phyloP scores from a whole-genome alignment of 2,888 invertebrate species.

The Leucophenga montana region DNA sequence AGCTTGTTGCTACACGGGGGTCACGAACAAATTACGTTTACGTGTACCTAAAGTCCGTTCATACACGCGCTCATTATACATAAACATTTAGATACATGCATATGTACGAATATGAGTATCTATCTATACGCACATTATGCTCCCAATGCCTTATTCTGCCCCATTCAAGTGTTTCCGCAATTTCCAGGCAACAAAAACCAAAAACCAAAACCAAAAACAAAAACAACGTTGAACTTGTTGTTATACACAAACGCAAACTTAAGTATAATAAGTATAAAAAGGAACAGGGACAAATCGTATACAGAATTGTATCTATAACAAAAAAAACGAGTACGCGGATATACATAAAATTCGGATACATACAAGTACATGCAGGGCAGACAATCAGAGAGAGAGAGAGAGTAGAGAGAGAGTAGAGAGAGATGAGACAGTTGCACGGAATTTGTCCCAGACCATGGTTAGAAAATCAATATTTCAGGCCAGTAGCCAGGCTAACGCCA shows the following conservation, averaged over 20 bases:
- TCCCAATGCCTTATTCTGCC: not conserved
- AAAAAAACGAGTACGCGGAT: not conserved
- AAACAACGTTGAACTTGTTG: no score
- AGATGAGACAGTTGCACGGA: conserved; percentile 53
- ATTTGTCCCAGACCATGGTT: conserved; percentile 64
- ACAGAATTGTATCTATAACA: conserved; percentile 13
- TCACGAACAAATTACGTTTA: conserved; percentile 19
- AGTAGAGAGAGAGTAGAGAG: conserved; percentile 35
- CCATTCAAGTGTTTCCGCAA: not conserved
- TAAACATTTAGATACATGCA: not conserved
- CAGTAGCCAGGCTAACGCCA: conserved; percentile 43
- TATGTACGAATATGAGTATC: not conserved
- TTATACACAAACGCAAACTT: no score
- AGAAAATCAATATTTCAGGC: conserved; percentile 53
- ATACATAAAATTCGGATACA: not conserved
- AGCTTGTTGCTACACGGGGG: not conserved
- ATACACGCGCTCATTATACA: not conserved
- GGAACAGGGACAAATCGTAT: not conserved
- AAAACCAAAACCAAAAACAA: not conserved
- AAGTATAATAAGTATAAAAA: not conserved
- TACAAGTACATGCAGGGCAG: conserved; percentile 34
- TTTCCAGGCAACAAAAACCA: not conserved
- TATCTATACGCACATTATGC: not conserved
- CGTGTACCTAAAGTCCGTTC: conserved; percentile 2
- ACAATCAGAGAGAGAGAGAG: conserved; percentile 34